Evolutionary conservation across 2,888 invertebrate species (phyloP).

Genomic region (Phortica magna): DNA sequence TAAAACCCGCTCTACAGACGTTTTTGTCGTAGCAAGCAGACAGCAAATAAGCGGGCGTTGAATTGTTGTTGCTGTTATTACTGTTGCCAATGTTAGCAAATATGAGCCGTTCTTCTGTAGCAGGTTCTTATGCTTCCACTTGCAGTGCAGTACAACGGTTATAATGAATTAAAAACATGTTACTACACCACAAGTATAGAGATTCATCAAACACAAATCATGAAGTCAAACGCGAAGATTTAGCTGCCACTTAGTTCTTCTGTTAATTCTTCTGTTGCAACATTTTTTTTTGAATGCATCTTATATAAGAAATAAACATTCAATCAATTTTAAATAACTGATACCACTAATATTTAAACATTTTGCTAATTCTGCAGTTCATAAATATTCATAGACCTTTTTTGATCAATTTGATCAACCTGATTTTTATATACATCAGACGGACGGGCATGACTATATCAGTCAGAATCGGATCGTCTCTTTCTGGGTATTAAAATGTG

Average conservation of each 20-base stretch:
- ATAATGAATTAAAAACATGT: slow-evolving; percentile 54
- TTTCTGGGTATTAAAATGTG: too few species aligned
- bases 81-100: too few species aligned
- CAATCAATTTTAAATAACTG: too few species aligned
- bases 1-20: slow-evolving; percentile 3
- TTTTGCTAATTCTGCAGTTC: too few species aligned
- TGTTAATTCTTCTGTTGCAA: slow-evolving; percentile 4
- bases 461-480: too few species aligned
- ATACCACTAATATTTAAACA: too few species aligned
- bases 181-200: slow-evolving; percentile 37
- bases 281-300: neutral
- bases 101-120: neutral
- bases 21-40: slow-evolving; percentile 3
- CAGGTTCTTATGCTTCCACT: slow-evolving; percentile 2
- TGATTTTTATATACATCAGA: too few species aligned
- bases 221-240: slow-evolving; percentile 5
- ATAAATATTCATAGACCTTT: too few species aligned
- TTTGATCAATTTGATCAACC: too few species aligned
- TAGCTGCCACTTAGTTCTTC: slow-evolving; percentile 10
- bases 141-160: slow-evolving; percentile 40
- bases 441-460: too few species aligned
- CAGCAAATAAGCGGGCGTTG: slow-evolving; percentile 32
- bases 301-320: neutral
- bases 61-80: neutral
- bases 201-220: neutral